Evolutionary conservation across 2,888 invertebrate species (phyloP), one percentile per base, ranked within the genome.

Genomic region (Cecidostiba fungosa): DNA sequence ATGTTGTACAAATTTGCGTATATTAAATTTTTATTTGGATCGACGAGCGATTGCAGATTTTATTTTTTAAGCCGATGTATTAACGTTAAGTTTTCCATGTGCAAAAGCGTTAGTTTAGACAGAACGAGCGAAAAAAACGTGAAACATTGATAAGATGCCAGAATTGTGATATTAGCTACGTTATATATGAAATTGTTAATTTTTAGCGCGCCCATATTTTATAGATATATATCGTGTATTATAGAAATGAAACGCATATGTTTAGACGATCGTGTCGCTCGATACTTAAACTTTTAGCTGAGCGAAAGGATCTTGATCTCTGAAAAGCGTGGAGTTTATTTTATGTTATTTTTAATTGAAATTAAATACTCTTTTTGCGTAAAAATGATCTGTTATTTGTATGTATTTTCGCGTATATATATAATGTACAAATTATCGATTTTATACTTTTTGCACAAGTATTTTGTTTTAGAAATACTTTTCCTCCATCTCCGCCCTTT

Each of bases 381-480:
- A 89, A 88, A 89, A 88, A 89, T 90, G 59, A 72, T 62, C 43
- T 77, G 69, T 72, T 82, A 82, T 77, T 77, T 78, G 39, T 90
- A 89, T 90, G 87, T 89, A 90, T 89, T 89, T 89, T 88, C 89
- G 84, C 86, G 87, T 88, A 89, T 90, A 87, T 89, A 90, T 88
- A 89, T 90, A 88, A 90, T 92, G 91, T 91, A 91, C 91, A 92
- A 91, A 91, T 89, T 87, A 90, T 87, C 87, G 69, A 89, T 91
- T 91, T 92, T 91, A 91, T 91, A 90, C 89, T 87, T 91, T 91
- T 90, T 89, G 89, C 89, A 89, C 87, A 87, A 92, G 92, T 93
- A 92, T 93, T 93, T 93, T 93, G 93, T 93, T 93, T 92, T 93
- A 93, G 91, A 93, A 93, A 92, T 93, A 92, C 93, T 92, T 92